phyloP scores from a whole-genome alignment of 2,888 invertebrate species.

The Meta bourneti region DNA sequence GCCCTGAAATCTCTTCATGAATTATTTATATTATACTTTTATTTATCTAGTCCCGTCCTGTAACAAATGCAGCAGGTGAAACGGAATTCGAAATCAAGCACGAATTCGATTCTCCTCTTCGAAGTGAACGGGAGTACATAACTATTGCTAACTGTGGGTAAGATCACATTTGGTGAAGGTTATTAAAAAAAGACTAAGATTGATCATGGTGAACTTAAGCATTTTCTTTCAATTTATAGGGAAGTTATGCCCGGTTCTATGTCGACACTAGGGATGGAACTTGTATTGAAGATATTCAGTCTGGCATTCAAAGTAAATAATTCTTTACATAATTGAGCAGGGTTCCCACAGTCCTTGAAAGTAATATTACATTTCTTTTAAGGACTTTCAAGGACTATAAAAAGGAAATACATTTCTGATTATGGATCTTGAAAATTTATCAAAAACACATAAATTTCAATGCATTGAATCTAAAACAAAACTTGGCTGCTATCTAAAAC shows the following conservation, averaged over 20 bases:
- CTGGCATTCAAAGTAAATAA: neutral
- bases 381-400: too few relatives aligned
- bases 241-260: neutral
- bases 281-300: neutral
- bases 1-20: too few relatives aligned
- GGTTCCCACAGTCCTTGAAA: too few relatives aligned
- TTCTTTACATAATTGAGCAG: neutral
- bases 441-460: too few relatives aligned
- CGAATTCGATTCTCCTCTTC: constrained; percentile 85
- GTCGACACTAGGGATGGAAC: neutral
- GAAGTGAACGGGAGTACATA: constrained; percentile 40
- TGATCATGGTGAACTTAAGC: too few relatives aligned
- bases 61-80: constrained; percentile 86
- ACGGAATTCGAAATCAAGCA: constrained; percentile 89
- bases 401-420: too few relatives aligned
- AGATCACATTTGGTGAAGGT: neutral
- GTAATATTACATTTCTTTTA: too few relatives aligned
- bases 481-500: too few relatives aligned
- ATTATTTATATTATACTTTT: too few relatives aligned
- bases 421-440: too few relatives aligned
- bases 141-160: constrained; percentile 70
- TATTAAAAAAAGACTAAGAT: too few relatives aligned
- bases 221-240: neutral
- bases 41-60: constrained; percentile 84
- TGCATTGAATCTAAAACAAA: too few relatives aligned